Base-by-base conservation (phyloP, 1,140 invertebrate species). In the Ephestia elutella region DNA sequence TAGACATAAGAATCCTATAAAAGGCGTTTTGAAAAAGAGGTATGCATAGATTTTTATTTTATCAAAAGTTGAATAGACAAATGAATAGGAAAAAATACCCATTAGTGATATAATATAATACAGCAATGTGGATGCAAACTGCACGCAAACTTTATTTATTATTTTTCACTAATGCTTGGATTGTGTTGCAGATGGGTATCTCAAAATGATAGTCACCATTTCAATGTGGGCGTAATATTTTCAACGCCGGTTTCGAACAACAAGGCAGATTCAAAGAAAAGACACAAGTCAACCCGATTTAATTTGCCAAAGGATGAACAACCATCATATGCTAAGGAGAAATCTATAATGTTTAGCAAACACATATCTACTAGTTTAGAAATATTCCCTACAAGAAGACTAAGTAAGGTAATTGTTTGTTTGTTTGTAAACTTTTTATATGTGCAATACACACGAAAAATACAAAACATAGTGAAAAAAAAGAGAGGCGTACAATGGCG, bases 171-270 rank as follows among this genome's bases (percentile, higher is more conserved):
- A 25, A 25, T 25, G 21, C 2, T 25, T 3, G 2, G 21, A 7
- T 44, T 15, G 5, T 15, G 13, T 44, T 44, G 2, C 53, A 90
- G 89, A 69, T 90, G 89, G 89, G 80, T 69, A n/a, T 90, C 86
- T 49, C 86, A 89, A 72, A 82, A 90, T 48, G 87, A 90, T 53
- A 86, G 86, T 63, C 79, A 90, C 57, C 82, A 86, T 70, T 86
- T 84, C 55, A 89, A 87, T 58, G 82, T 85, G 15, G 89, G 92
- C 57, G 93, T 95, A 0, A 94, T 94, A 25, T 95, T 94, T 60
- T 95, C 94, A 15, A 95, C 94, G 0, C 94, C 94, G 0, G 93
- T 95, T 0, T 93, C 89, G 0, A 91, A 92, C 60, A 91, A 91
- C 68, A 80, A 89, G 38, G 85, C 84, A 0, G 83, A 84, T 2